phyloP scores from a whole-genome alignment of 2,888 invertebrate species.

The Maniola hyperantus region DNA sequence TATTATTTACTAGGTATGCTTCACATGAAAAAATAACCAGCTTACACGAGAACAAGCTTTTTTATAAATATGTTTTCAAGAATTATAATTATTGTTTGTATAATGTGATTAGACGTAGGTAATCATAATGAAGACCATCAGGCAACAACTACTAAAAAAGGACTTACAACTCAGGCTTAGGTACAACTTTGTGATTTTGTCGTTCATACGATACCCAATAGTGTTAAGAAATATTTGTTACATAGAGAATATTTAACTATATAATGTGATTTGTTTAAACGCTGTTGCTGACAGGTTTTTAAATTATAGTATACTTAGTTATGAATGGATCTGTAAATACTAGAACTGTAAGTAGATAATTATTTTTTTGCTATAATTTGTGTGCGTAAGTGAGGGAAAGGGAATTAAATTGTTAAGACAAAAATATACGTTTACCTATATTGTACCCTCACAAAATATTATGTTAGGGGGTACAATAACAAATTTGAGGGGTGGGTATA shows the following conservation, averaged over 20 bases:
- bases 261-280: slow-evolving; percentile 52
- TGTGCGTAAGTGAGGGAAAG: slow-evolving; percentile 30
- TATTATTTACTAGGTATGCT: background rate
- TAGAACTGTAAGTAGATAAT: slow-evolving; percentile 37
- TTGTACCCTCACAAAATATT: background rate
- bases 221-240: slow-evolving; percentile 46
- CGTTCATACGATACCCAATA: slow-evolving; percentile 41
- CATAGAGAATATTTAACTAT: slow-evolving; percentile 43
- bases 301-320: slow-evolving; percentile 40
- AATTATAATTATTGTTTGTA: slow-evolving; percentile 26
- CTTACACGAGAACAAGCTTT: background rate
- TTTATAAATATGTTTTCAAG: slow-evolving; percentile 2
- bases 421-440: background rate
- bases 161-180: slow-evolving; percentile 11
- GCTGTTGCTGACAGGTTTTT: slow-evolving; percentile 50
- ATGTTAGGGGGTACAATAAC: background rate
- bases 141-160: slow-evolving; percentile 5
- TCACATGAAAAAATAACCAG: too few species aligned
- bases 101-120: background rate
- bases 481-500: too few species aligned
- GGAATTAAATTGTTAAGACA: background rate
- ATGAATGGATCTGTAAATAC: slow-evolving; percentile 42
- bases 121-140: background rate
- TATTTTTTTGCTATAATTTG: slow-evolving; percentile 48
- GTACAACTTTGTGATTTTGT: slow-evolving; percentile 44